Conservation (phyloP, 2,797 vertebrate species). For the Meriones psammophilus region DNA sequence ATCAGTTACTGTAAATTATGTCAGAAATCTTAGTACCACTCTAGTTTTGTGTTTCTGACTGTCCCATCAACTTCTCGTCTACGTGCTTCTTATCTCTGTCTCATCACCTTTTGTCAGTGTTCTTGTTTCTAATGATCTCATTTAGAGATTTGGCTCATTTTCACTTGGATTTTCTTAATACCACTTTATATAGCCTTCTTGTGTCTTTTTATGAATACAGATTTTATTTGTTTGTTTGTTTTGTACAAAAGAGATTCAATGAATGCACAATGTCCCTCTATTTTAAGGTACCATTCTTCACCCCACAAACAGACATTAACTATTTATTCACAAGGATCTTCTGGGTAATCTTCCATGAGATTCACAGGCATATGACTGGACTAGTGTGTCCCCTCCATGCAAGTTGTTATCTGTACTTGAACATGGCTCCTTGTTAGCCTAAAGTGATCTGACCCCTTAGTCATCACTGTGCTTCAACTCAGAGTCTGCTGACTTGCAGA, state of each 20-base stretch:
- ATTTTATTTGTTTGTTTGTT: neutral
- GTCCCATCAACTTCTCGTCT: neutral
- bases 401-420: neutral
- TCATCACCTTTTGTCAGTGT: neutral
- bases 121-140: neutral
- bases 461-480: neutral
- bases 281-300: neutral
- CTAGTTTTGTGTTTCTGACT: neutral
- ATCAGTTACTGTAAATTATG: no score
- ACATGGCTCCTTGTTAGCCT: neutral
- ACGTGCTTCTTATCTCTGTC: neutral
- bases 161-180: neutral
- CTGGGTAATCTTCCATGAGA: neutral
- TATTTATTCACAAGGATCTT: no score
- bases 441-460: neutral
- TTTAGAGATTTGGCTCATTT: neutral
- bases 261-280: neutral
- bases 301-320: neutral
- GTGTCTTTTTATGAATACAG: neutral
- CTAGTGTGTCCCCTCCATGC: neutral
- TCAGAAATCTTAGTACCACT: neutral
- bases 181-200: neutral
- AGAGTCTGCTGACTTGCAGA: neutral
- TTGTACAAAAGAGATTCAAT: neutral
- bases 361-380: neutral